Evolutionary conservation across 2,797 vertebrate species (phyloP).

Genomic region (Enteromius afrohamiltoni): DNA sequence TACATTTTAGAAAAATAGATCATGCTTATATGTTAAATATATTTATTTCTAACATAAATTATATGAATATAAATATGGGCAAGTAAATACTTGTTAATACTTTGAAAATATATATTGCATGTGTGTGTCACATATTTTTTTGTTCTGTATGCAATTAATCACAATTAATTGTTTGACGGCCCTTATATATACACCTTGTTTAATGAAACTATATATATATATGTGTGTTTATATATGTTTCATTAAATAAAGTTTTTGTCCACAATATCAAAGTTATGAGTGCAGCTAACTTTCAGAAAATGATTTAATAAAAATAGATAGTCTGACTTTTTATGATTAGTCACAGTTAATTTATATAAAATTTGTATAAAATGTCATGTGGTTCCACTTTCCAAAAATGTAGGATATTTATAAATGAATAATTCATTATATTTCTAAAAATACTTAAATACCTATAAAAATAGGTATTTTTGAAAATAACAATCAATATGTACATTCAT

Average conservation of each 20-base stretch:
- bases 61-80: no score
- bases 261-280: background rate
- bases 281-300: background rate
- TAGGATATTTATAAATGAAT: background rate
- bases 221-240: background rate
- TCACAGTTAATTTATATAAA: background rate
- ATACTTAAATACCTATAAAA: background rate
- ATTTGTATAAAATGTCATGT: background rate
- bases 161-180: no score
- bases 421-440: background rate
- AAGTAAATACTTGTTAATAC: no score
- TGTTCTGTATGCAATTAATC: no score
- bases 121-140: no score
- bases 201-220: no score
- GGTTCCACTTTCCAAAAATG: background rate
- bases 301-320: background rate
- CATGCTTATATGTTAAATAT: no score
- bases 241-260: background rate
- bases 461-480: background rate
- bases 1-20: no score
- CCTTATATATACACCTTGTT: no score
- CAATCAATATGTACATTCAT: background rate
- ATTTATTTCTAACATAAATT: no score
- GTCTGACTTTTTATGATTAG: background rate
- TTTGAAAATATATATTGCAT: no score